A percentile compares a stretch with the other conserved stretches of the same genome.
These are phyloP conservation scores for Sebastes paucispinis DNA, from an alignment of 2,797 vertebrate genomes.

Conservation along the genomic window DNA sequence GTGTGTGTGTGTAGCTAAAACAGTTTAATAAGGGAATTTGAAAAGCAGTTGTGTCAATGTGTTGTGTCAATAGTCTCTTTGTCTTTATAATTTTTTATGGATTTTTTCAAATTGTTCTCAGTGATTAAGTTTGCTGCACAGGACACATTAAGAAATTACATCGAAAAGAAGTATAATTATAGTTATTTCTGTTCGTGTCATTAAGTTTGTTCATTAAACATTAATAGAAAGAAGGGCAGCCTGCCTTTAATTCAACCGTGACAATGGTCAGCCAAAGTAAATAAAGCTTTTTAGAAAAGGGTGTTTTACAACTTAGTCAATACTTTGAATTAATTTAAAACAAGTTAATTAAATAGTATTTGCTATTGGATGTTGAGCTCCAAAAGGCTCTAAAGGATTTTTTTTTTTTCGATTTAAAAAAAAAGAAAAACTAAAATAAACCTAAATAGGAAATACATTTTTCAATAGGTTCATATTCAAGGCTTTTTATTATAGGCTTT, in stretches of 20 bases:
- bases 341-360: background rate
- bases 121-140: background rate
- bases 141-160: background rate
- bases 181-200: background rate
- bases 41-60: background rate
- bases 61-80: background rate
- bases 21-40: background rate
- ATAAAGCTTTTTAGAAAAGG: background rate
- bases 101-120: background rate
- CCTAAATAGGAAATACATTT: background rate
- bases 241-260: background rate
- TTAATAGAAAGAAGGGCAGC: background rate
- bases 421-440: background rate
- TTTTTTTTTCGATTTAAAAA: background rate
- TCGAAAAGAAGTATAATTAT: background rate
- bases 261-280: background rate
- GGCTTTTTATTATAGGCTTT: too few relatives aligned
- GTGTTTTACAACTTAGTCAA: background rate
- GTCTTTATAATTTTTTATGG: background rate
- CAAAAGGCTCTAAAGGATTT: background rate
- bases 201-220: background rate
- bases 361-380: background rate
- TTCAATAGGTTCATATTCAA: background rate
- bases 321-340: background rate
- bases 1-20: background rate